Evolutionary conservation across 2,888 invertebrate species (phyloP).

Genomic region (Ligdia adustata): DNA sequence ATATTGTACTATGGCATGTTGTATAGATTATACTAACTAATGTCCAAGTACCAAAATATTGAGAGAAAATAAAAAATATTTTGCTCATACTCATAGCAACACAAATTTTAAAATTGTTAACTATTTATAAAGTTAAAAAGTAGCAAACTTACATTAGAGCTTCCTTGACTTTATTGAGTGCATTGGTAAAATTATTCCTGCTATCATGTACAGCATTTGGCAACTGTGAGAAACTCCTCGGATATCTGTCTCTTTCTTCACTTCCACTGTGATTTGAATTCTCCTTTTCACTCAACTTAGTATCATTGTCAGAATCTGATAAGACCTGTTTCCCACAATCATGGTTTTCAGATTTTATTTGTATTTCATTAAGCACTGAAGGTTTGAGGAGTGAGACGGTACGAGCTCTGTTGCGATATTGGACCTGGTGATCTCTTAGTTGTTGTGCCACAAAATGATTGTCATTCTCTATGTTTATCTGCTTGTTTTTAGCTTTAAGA

Average conservation of each 20-base stretch:
- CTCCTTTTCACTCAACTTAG: conserved; percentile 68
- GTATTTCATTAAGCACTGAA: conserved; percentile 75
- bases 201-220: conserved; percentile 63
- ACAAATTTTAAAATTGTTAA: too few relatives aligned
- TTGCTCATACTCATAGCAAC: too few relatives aligned
- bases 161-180: conserved; percentile 75
- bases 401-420: conserved; percentile 62
- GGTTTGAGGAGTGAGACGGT: conserved; percentile 73
- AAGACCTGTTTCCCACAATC: conserved; percentile 58
- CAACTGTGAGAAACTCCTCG: conserved; percentile 57
- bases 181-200: conserved; percentile 71
- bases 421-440: conserved; percentile 70
- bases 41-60: too few relatives aligned
- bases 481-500: conserved; percentile 71
- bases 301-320: conserved; percentile 70
- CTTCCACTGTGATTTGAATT: conserved; percentile 65
- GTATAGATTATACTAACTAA: too few relatives aligned
- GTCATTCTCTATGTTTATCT: conserved; percentile 72
- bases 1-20: too few relatives aligned
- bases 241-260: conserved; percentile 62
- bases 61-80: too few relatives aligned
- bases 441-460: conserved; percentile 75
- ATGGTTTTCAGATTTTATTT: conserved; percentile 69
- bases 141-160: conserved; percentile 65
- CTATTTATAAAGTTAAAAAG: neutral